A percentile compares a stretch with the other conserved stretches of the same genome.
Conservation (phyloP, 2,113 vertebrate species). For the Xenopus borealis region DNA sequence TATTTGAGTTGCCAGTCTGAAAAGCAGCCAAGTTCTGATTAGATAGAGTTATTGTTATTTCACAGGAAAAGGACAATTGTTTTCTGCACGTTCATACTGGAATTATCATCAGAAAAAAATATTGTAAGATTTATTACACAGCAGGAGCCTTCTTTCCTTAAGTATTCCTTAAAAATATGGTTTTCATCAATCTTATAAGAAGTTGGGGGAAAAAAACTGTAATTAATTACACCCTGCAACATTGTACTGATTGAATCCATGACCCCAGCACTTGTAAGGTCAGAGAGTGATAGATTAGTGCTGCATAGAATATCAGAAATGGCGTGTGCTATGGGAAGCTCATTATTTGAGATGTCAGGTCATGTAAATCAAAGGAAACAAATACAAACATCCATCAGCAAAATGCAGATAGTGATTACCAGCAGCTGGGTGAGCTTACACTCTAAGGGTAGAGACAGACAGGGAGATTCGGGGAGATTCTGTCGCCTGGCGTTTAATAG, state of each 20-base stretch:
- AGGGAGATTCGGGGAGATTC: too few relatives aligned
- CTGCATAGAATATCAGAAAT: conserved; percentile 53
- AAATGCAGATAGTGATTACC: conserved; percentile 61
- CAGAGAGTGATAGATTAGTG: conserved; percentile 61
- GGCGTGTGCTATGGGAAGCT: conserved; percentile 60
- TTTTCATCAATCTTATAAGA: conserved; percentile 59
- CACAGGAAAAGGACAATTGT: conserved; percentile 18
- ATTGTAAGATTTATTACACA: conserved; percentile 56
- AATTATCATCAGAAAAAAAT: conserved; percentile 41
- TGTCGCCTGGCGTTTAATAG: too few relatives aligned
- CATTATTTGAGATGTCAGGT: conserved; percentile 66
- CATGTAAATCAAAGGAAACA: conserved; percentile 70
- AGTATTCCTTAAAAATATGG: conserved; percentile 45
- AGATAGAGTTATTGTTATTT: conserved; percentile 19
- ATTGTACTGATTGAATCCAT: conserved; percentile 65
- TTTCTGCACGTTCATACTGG: conserved; percentile 29
- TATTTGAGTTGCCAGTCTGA: background rate
- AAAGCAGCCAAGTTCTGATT: conserved; percentile 18
- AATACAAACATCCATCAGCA: conserved; percentile 60
- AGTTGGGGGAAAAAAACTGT: conserved; percentile 47
- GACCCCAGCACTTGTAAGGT: conserved; percentile 61
- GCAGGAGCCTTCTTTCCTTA: conserved; percentile 48
- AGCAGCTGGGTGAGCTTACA: conserved; percentile 54
- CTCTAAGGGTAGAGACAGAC: too few relatives aligned
- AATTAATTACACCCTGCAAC: conserved; percentile 68